phyloP scores from a whole-genome alignment of 2,888 invertebrate species.

The Nemotelus pantherinus region DNA sequence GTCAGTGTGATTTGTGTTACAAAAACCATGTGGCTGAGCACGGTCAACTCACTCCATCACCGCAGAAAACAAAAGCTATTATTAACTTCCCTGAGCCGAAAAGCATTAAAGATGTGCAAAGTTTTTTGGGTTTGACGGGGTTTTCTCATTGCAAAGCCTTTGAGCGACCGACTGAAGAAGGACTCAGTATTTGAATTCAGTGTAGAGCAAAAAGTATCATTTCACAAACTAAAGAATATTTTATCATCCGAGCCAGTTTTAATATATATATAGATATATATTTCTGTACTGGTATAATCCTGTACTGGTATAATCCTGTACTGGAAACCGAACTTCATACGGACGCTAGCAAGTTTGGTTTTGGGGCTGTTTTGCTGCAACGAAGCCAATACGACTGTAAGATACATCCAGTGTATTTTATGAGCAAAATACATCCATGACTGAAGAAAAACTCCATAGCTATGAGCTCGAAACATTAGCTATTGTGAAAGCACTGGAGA shows the following conservation, averaged over 20 bases:
- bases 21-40: conserved; percentile 52
- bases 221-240: background rate
- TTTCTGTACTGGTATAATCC: no score
- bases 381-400: conserved; percentile 40
- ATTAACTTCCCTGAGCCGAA: conserved; percentile 51
- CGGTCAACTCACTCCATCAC: conserved; percentile 50
- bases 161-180: conserved; percentile 51
- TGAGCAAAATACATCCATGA: conserved; percentile 54
- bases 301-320: conserved; percentile 5
- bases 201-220: background rate
- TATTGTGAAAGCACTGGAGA: conserved; percentile 55
- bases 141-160: conserved; percentile 52
- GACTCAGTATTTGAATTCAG: conserved; percentile 16
- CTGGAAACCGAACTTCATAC: conserved; percentile 52
- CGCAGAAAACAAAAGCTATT: conserved; percentile 51
- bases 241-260: background rate
- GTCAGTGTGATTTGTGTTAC: no score
- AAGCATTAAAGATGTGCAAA: conserved; percentile 52
- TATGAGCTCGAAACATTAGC: conserved; percentile 58
- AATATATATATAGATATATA: no score
- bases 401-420: conserved; percentile 44
- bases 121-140: conserved; percentile 53
- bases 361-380: conserved; percentile 55
- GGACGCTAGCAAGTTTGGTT: conserved; percentile 54
- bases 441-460: conserved; percentile 55